Evolutionary conservation across 2,888 invertebrate species (phyloP), one percentile per base, ranked within the genome.

Genomic region (Chrysodeixis includens): DNA sequence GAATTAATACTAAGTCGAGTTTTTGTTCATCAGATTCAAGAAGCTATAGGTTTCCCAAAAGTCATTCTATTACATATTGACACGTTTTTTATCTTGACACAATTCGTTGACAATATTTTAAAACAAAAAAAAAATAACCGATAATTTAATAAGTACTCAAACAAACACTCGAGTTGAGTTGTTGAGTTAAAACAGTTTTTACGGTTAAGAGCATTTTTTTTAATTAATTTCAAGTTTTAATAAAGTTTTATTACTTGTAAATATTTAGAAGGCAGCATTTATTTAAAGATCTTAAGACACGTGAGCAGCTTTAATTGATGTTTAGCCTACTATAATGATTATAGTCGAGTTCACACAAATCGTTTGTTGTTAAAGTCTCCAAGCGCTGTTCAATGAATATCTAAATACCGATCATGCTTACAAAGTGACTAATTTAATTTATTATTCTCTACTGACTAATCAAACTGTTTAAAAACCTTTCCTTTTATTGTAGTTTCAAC

Each of bases 341-440:
- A 18, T 49, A 49, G 46, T 20, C 20, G 18, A 20, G 20, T 49
- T 49, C 18, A 18, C 46, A 3, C 18, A 49, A 49, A 49, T 16
- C 18, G 46, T 49, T 49, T 49, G 46, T 49, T 49, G 46, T 49
- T 9, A 18, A 49, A 18, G 46, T 20, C 46, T 46, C 46, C 46
- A 20, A 49, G 12, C 20, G 20, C 46, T 18, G 46, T 49, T 49
- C 46, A 49, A 49, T 49, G 46, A 49, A 69, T 35, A 52, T 60
- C 53, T 18, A 62, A 69, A 61, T 51, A 54, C 46, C 46, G 20
- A 20, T 49, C 46, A 49, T 49, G 46, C 9, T 49, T 10, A 49
- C 46, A 49, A 49, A 18, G 46, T 49, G 20, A 49, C n/a, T 40
- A 40, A 40, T 40, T 40, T 40, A 40, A 40, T 40, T 40, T 40